phyloP scores from a whole-genome alignment of 2,797 vertebrate species.

The Coccyzus lansbergi region DNA sequence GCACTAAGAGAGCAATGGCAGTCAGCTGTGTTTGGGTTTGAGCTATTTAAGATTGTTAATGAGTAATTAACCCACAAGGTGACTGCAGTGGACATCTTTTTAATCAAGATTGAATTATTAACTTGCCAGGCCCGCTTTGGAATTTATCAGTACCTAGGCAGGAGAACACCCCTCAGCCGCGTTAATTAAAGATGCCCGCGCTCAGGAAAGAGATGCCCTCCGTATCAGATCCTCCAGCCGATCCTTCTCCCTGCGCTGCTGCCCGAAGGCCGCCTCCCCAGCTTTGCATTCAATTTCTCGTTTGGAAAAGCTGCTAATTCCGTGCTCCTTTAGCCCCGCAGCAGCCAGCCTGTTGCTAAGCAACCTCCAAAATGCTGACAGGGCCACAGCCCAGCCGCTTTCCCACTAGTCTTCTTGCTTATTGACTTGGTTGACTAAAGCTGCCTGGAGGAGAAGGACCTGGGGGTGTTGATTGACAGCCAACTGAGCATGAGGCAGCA shows the following conservation, averaged over 20 bases:
- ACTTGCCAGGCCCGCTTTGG: neutral
- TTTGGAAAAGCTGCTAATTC: slow-evolving; percentile 56
- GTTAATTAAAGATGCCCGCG: neutral
- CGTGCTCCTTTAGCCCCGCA: slow-evolving; percentile 15
- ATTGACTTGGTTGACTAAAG: no score
- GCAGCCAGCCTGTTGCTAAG: slow-evolving; percentile 67
- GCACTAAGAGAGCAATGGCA: neutral
- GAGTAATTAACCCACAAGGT: slow-evolving; percentile 33
- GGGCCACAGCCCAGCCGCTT: neutral
- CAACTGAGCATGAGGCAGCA: no score
- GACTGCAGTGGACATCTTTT: neutral
- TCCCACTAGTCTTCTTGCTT: neutral
- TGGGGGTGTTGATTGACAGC: no score
- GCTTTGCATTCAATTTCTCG: slow-evolving; percentile 36
- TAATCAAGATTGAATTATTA: slow-evolving; percentile 31
- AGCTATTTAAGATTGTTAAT: neutral
- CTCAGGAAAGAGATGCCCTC: neutral
- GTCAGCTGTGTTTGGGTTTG: neutral
- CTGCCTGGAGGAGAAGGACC: no score
- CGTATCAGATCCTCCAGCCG: neutral
- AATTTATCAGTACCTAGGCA: neutral
- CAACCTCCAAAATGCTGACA: slow-evolving; percentile 47
- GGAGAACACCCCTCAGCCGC: neutral
- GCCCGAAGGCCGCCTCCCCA: neutral
- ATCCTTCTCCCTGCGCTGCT: neutral